Conservation (phyloP, 2,888 invertebrate species). For the Euproctis similis region DNA sequence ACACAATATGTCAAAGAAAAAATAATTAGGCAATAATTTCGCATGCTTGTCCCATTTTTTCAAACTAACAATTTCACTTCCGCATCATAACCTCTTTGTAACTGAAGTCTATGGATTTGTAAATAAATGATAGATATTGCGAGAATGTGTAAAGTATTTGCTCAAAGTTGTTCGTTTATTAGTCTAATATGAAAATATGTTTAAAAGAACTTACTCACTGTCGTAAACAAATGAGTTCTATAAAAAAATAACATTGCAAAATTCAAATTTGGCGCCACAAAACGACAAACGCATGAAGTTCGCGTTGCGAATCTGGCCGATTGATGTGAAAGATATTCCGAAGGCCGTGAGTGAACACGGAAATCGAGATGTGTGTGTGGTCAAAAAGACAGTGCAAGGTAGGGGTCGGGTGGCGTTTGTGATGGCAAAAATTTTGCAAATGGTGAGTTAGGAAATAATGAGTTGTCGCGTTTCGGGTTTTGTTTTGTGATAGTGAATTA, state of each 20-base stretch:
- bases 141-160: too few species aligned
- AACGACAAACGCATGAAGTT: constrained; percentile 69
- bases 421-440: constrained; percentile 86
- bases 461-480: constrained; percentile 49
- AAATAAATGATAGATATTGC: constrained; percentile 17
- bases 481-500: constrained; percentile 62
- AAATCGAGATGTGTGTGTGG: constrained; percentile 77
- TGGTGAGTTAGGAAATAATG: constrained; percentile 81
- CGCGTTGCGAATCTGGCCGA: constrained; percentile 77
- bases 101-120: constrained; percentile 29
- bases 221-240: constrained; percentile 3
- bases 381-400: constrained; percentile 83
- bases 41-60: constrained; percentile 14
- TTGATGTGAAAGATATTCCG: constrained; percentile 80
- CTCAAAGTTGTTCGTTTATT: too few species aligned
- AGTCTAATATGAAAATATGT: too few species aligned
- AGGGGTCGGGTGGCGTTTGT: constrained; percentile 86
- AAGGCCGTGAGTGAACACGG: constrained; percentile 80
- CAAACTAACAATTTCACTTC: constrained; percentile 29
- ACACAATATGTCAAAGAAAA: neutral
- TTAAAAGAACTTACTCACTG: too few species aligned
- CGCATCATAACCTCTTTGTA: constrained; percentile 52
- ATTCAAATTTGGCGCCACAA: constrained; percentile 66
- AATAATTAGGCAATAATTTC: neutral
- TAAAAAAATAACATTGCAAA: constrained; percentile 32